Evolutionary conservation across 2,113 vertebrate genomes (phyloP).

Genomic region (Cepphus grylle): DNA sequence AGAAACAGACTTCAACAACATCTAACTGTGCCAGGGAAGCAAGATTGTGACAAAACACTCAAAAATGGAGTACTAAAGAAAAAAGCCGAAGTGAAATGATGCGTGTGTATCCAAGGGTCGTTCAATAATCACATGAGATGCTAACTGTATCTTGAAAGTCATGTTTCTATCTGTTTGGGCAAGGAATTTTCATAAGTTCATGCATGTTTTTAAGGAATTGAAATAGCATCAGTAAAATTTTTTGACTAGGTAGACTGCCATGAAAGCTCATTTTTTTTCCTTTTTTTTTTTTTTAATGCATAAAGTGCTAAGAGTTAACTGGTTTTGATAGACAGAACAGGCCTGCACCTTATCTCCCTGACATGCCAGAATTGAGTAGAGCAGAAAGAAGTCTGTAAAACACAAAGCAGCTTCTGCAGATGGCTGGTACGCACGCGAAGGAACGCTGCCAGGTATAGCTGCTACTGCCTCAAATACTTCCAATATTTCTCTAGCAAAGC

Average conservation of each 20-base stretch:
- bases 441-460: not conserved
- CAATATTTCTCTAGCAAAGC: not conserved
- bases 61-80: not conserved
- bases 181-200: not conserved
- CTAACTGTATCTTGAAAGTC: not conserved
- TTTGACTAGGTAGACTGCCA: not conserved
- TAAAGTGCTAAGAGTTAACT: not conserved
- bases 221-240: not conserved
- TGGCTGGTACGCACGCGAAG: not conserved
- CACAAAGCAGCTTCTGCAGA: not conserved
- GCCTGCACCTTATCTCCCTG: not conserved
- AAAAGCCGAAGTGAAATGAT: not conserved
- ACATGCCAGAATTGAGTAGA: not conserved
- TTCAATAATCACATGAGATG: not conserved
- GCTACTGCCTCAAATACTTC: not conserved
- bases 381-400: not conserved
- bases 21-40: not conserved
- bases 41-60: not conserved
- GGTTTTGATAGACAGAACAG: not conserved
- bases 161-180: not conserved
- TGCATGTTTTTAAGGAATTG: not conserved
- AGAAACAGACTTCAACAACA: not conserved
- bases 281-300: not conserved
- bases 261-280: not conserved
- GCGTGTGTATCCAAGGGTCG: not conserved